phyloP scores from a whole-genome alignment of 2,113 vertebrate genomes.

The Spheniscus mendiculus region DNA sequence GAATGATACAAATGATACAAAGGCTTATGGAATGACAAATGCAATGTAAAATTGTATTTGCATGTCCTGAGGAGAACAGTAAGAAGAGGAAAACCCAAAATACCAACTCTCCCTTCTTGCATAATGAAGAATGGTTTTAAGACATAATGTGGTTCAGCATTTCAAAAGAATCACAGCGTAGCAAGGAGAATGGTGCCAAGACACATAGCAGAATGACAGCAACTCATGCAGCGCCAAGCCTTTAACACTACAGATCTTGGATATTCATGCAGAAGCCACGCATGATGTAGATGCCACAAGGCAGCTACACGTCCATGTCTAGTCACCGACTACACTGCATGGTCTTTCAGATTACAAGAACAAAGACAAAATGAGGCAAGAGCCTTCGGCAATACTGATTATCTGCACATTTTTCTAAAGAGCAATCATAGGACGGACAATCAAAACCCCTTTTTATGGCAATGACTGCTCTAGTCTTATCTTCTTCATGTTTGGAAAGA shows the following conservation, averaged over 20 bases:
- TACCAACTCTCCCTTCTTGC: background rate
- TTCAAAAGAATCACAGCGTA: background rate
- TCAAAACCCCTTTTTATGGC: background rate
- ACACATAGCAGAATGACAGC: background rate
- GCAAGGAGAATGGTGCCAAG: background rate
- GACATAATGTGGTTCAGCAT: background rate
- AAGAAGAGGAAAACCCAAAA: background rate
- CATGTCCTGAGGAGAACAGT: background rate
- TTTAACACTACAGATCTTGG: background rate
- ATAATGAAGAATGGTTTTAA: background rate
- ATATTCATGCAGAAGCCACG: background rate
- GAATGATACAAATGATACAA: background rate
- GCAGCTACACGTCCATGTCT: background rate
- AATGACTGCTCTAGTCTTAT: background rate
- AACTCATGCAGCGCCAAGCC: background rate
- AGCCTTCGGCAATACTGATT: background rate
- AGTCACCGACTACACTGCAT: background rate
- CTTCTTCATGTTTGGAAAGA: background rate
- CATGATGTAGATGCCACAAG: background rate
- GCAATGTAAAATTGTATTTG: background rate
- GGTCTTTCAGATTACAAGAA: background rate
- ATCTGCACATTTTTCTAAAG: background rate
- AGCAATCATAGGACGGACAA: background rate
- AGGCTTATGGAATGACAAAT: background rate
- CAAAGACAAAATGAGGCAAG: background rate